A percentile compares a stretch with the other conserved stretches of the same genome.
Evolutionary conservation across 1,140 invertebrate species (phyloP).

Genomic region (Megathymus violae): DNA sequence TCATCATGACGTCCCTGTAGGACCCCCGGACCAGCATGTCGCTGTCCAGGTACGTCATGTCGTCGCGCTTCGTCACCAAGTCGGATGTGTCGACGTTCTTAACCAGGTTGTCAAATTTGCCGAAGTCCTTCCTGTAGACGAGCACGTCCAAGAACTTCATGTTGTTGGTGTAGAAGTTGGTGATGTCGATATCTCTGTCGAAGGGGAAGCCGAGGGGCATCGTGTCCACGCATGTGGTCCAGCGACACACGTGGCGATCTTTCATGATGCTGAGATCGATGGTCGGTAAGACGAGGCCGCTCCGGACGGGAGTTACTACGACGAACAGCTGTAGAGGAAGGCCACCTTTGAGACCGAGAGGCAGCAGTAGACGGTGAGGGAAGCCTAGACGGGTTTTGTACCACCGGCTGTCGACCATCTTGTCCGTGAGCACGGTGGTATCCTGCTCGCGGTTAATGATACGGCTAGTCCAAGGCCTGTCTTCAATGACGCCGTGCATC

Average conservation of each 20-base stretch:
- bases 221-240: slow-evolving; percentile 82
- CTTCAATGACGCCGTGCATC: slow-evolving; percentile 67
- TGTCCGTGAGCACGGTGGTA: slow-evolving; percentile 49
- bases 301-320: slow-evolving; percentile 85
- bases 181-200: slow-evolving; percentile 85
- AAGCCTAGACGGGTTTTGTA: slow-evolving; percentile 85
- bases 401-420: slow-evolving; percentile 80
- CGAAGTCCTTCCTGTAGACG: slow-evolving; percentile 84
- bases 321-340: slow-evolving; percentile 87
- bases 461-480: slow-evolving; percentile 66
- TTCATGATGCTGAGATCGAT: slow-evolving; percentile 71
- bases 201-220: slow-evolving; percentile 88
- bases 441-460: slow-evolving; percentile 74
- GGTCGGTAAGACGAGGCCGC: slow-evolving; percentile 86
- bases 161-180: slow-evolving; percentile 85
- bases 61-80: slow-evolving; percentile 69
- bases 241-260: slow-evolving; percentile 80
- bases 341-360: slow-evolving; percentile 86
- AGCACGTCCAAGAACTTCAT: slow-evolving; percentile 87
- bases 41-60: slow-evolving; percentile 64
- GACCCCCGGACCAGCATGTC: slow-evolving; percentile 65
- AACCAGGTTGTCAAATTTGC: slow-evolving; percentile 52
- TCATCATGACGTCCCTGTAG: slow-evolving; percentile 72
- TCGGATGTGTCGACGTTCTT: slow-evolving; percentile 67
- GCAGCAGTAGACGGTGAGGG: slow-evolving; percentile 87